Evolutionary conservation across 2,797 vertebrate genomes (phyloP).

Genomic region (Syncerus caffer): DNA sequence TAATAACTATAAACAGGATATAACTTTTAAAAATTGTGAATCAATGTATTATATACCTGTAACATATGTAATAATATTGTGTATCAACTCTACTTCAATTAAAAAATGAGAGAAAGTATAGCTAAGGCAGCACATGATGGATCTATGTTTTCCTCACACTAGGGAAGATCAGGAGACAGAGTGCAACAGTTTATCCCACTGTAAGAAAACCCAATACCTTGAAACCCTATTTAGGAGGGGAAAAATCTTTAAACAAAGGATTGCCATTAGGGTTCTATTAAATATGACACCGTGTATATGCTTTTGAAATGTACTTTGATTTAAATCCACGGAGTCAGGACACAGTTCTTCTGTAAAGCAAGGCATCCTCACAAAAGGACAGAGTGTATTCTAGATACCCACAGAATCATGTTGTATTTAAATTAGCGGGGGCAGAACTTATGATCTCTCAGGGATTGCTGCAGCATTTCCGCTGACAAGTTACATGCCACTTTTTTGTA

Average conservation of each 20-base stretch:
- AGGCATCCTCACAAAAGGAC: neutral
- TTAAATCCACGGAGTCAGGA: neutral
- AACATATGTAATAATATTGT: neutral
- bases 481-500: constrained; percentile 68
- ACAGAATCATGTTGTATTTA: neutral
- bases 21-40: neutral
- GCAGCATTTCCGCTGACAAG: constrained; percentile 70
- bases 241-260: neutral
- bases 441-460: neutral
- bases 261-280: neutral
- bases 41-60: neutral
- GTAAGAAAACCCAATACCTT: neutral
- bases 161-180: neutral
- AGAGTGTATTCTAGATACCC: neutral
- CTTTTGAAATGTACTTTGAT: neutral
- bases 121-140: neutral
- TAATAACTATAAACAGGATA: neutral
- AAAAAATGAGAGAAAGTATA: neutral
- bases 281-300: neutral
- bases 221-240: neutral
- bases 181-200: neutral
- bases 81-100: neutral
- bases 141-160: neutral
- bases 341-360: neutral
- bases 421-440: neutral